Base-by-base conservation (phyloP, 2,113 vertebrate genomes). In the Pao palembangensis region DNA sequence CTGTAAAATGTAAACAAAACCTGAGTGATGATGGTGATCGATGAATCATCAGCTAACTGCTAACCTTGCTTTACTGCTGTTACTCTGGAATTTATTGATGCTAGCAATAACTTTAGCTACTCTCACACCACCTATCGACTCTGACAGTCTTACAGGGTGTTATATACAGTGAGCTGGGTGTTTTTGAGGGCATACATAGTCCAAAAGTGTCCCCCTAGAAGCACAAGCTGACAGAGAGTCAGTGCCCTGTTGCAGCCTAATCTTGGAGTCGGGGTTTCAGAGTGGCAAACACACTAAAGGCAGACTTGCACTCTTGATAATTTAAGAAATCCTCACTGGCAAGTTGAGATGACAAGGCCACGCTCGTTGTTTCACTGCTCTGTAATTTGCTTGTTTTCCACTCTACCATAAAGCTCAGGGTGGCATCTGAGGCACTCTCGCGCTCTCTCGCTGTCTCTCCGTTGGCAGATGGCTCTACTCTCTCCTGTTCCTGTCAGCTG, bases 381-480 rank as follows among this genome's bases (percentile, higher is more conserved):
- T 90, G 76, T 88, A 91, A 93, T 93, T 92, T 89, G 85, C 89
- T 91, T 74, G 75, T 88, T 91, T 89, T 87, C 87, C 85, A 85
- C 82, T 87, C 83, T 76, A 71, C 86, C 80, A 91, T 82, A 79
- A 87, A 83, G 84, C 76, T 79, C 85, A 90, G 88, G 82, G 61
- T 61, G 43, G 38, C 53, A 1, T 38, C 18, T 50, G 47, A 47
- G 14, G 49, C 61, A 38, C 74, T 47, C 41, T 25, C 42, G 3
- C 51, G 13, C 0, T 46, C 65, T 62, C 46, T 55, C 50, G 34
- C 57, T 46, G 41, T 61, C 17, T 61, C 18, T 75, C 67, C 1
- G 76, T 73, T 71, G 4, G 58, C 59, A 60, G 3, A 56, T 67
- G 62, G 55, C 69, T 64, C 62, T 16, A 20, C 66, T 72, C 61